phyloP scores from a whole-genome alignment of 2,888 invertebrate genomes.

The Drosophila monieri region DNA sequence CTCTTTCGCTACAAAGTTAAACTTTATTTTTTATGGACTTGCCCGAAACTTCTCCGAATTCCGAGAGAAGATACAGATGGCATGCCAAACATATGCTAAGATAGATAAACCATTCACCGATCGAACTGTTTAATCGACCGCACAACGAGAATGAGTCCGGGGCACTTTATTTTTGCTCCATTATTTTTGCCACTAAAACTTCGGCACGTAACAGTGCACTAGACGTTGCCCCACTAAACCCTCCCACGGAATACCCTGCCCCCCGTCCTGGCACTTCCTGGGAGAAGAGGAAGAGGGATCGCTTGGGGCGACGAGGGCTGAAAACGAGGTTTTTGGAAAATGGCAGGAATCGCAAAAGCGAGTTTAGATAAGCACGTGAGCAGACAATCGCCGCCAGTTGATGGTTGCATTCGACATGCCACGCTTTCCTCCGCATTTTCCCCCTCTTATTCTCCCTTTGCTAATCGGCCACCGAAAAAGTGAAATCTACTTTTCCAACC shows the following conservation, averaged over 20 bases:
- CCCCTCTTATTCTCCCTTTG: slow-evolving; percentile 1
- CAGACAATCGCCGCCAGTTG: slow-evolving; percentile 43
- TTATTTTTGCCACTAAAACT: slow-evolving; percentile 77
- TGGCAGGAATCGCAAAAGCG: slow-evolving; percentile 8
- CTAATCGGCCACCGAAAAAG: slow-evolving; percentile 64
- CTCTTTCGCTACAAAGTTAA: not conserved
- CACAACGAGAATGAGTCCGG: slow-evolving; percentile 40
- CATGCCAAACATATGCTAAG: slow-evolving; percentile 40
- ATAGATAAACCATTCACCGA: slow-evolving; percentile 30
- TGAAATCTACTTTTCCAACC: slow-evolving; percentile 64
- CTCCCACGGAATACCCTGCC: slow-evolving; percentile 21
- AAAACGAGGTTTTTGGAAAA: not conserved
- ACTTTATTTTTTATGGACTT: slow-evolving; percentile 10
- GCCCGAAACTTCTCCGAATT: slow-evolving; percentile 2
- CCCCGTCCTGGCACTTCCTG: slow-evolving; percentile 2
- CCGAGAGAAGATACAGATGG: slow-evolving; percentile 22
- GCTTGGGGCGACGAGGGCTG: slow-evolving; percentile 3
- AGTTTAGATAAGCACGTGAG: slow-evolving; percentile 79
- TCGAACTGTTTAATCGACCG: slow-evolving; percentile 46
- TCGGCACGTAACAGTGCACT: slow-evolving; percentile 70
- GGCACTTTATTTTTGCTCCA: slow-evolving; percentile 70
- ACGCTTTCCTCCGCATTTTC: slow-evolving; percentile 11
- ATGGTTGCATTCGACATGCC: slow-evolving; percentile 45
- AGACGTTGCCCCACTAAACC: slow-evolving; percentile 52
- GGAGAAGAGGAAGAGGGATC: slow-evolving; percentile 11